These are phyloP conservation scores for Neoniphon sammara DNA, from an alignment of 2,797 vertebrate species.

Conservation along the genomic window DNA sequence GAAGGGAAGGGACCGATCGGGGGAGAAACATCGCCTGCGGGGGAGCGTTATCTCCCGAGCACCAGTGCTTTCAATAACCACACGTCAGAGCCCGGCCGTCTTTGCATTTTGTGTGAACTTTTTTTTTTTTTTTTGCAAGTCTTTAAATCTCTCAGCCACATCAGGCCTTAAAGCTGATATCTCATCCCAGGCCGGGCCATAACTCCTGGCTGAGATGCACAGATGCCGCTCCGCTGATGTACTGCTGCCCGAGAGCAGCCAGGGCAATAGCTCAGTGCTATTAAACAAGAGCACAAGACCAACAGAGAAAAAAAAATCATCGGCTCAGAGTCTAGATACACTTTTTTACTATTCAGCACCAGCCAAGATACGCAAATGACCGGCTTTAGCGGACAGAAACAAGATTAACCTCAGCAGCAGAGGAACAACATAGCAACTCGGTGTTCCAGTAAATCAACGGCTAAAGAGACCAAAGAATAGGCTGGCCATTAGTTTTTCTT, in stretches of 20 bases:
- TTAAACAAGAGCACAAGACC: slow-evolving; percentile 48
- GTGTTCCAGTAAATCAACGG: slow-evolving; percentile 54
- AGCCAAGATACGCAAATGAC: slow-evolving; percentile 52
- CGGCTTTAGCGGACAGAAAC: slow-evolving; percentile 43
- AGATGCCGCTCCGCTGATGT: slow-evolving; percentile 59
- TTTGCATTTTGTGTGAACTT: slow-evolving; percentile 40
- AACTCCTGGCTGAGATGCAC: slow-evolving; percentile 55
- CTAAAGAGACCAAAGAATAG: slow-evolving; percentile 54
- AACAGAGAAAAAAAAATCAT: slow-evolving; percentile 57
- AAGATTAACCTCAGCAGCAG: slow-evolving; percentile 56
- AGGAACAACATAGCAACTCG: slow-evolving; percentile 38
- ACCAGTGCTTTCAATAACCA: slow-evolving; percentile 40
- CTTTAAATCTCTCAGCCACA: slow-evolving; percentile 54
- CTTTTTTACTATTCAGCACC: slow-evolving; percentile 24
- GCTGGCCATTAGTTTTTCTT: slow-evolving; percentile 7
- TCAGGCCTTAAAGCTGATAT: slow-evolving; percentile 51
- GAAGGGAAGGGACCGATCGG: slow-evolving; percentile 1
- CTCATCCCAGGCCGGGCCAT: slow-evolving; percentile 53
- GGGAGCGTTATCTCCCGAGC: slow-evolving; percentile 34
- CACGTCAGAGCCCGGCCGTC: slow-evolving; percentile 33
- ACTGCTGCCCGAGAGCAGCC: slow-evolving; percentile 53
- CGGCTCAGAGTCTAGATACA: slow-evolving; percentile 34
- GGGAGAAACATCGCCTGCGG: background rate
- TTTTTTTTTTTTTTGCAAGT: slow-evolving; percentile 26
- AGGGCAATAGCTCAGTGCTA: slow-evolving; percentile 50